Percentiles rank a stretch among this genome's conserved stretches.
These are phyloP conservation scores for Siniperca knerii DNA, from an alignment of 2,113 vertebrate species.

Conservation along the genomic window DNA sequence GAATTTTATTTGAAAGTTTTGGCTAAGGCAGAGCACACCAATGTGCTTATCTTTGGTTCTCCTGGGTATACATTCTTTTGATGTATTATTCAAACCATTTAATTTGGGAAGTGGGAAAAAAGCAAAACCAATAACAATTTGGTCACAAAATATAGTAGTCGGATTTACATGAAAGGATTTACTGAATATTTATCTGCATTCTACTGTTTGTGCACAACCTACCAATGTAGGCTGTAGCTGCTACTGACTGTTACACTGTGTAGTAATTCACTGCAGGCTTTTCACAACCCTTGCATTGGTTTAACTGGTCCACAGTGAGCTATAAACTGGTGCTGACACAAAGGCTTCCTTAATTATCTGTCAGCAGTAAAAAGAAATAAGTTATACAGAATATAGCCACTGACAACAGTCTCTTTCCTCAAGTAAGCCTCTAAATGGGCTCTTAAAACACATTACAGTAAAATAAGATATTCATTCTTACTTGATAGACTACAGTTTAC, in stretches of 20 bases:
- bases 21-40: no score
- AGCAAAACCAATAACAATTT: no score
- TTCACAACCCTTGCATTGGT: background rate
- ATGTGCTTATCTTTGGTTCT: no score
- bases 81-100: no score
- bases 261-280: background rate
- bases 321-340: conserved; percentile 23
- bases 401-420: background rate
- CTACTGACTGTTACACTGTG: background rate
- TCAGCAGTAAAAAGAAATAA: conserved; percentile 4
- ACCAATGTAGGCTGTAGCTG: background rate
- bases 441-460: background rate
- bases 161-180: background rate
- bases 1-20: no score
- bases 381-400: background rate
- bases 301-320: conserved; percentile 43
- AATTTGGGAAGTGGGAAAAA: no score
- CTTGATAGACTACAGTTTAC: conserved; percentile 3
- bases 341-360: conserved; percentile 29
- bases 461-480: conserved; percentile 5
- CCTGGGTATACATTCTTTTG: no score
- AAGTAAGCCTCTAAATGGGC: background rate
- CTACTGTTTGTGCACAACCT: background rate
- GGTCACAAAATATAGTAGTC: background rate
- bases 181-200: background rate